Conservation (phyloP, 2,888 invertebrate species). For the Parnassius mnemosyne region DNA sequence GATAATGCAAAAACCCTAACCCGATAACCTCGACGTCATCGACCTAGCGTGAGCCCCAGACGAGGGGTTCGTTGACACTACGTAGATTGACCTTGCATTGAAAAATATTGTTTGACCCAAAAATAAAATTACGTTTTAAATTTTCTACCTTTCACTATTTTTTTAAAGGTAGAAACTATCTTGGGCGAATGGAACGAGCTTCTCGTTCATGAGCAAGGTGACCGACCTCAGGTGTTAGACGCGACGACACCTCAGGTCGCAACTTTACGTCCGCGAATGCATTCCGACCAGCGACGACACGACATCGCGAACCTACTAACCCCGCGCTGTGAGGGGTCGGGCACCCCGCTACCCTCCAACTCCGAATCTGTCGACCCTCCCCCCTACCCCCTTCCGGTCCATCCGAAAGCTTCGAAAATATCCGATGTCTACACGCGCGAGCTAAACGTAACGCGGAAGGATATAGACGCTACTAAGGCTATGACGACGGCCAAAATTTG, state of each 20-base stretch:
- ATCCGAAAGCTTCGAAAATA: conserved; percentile 77
- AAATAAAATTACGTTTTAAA: conserved; percentile 37
- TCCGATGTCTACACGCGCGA: conserved; percentile 67
- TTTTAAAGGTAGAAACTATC: conserved; percentile 29
- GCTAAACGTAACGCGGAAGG: conserved; percentile 35
- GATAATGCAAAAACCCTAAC: conserved; percentile 40
- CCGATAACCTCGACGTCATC: conserved; percentile 69
- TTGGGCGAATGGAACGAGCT: conserved; percentile 31
- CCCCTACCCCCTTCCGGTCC: conserved; percentile 70
- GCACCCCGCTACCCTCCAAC: conserved; percentile 76
- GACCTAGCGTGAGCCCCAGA: conserved; percentile 71
- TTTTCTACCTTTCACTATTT: not conserved
- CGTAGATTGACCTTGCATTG: conserved; percentile 73
- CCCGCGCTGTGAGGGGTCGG: conserved; percentile 76
- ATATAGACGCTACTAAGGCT: conserved; percentile 18
- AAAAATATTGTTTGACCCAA: conserved; percentile 57
- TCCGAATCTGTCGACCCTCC: conserved; percentile 61
- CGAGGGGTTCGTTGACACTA: conserved; percentile 76
- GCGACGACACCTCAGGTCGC: conserved; percentile 76
- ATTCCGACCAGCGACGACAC: conserved; percentile 78
- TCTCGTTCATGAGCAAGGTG: conserved; percentile 55
- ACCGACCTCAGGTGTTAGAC: conserved; percentile 71
- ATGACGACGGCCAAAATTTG: conserved; percentile 24
- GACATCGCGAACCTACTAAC: conserved; percentile 80
- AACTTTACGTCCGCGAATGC: conserved; percentile 79